Base-by-base conservation (phyloP, 2,888 invertebrate genomes). In the Tubulanus polymorphus region DNA sequence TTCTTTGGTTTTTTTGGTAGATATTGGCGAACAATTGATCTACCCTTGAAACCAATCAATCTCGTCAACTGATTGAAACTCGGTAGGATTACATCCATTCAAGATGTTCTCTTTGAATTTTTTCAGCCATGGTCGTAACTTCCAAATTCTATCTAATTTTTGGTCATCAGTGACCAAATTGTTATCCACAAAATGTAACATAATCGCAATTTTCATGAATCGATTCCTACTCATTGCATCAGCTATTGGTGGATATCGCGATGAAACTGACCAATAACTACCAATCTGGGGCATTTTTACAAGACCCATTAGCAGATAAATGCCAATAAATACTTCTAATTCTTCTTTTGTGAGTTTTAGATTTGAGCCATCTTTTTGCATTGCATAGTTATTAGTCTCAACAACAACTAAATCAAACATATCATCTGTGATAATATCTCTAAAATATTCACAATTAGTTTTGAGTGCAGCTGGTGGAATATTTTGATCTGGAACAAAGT, bases 11-110 rank as follows among this genome's bases (percentile, higher is more conserved):
- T n/a, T n/a, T n/a, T n/a, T n/a, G 23, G 47, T 20, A 61, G 49
- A 50, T 61, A 62, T 35, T 62, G 58, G 41, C 51, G 57, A n/a
- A 60, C 27, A 51, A 53, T 56, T 6, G 45, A 54, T 26, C 60
- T 54, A 2, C 70, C 68, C 56, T 70, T 71, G 63, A 70, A 73
- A 25, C 69, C 66, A 5, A 66, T 63, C 57, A 70, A 67, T 55
- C 52, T 73, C 69, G 56, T 73, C 71, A 29, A 71, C 55, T 12
- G 64, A 59, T 47, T 60, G 52, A 28, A 63, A 51, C 53, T 72
- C 70, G 53, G 69, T 67, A 26, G 65, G 63, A 54, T 65, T 62
- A 49, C 70, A 55, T n/a, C n/a, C n/a, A 51, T 60, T 63, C 32
- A 48, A 28, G 32, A 64, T 59, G 52, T 66, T 51, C 12, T 23